Base-by-base conservation (phyloP, 35 echinoderm and acorn worm genomes). In the Strongylocentrotus purpuratus region DNA sequence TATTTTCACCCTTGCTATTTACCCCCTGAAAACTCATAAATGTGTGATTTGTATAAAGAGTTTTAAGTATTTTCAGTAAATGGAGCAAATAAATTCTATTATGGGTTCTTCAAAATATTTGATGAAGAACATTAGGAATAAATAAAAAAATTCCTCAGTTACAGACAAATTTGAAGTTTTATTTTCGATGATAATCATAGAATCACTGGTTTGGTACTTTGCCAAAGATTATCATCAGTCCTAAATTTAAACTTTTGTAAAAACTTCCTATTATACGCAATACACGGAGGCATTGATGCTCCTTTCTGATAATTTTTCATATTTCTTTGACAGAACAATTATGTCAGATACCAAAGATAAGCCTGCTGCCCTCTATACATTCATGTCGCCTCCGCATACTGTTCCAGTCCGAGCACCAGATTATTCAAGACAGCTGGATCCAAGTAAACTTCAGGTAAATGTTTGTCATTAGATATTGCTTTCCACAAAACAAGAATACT, bases 301-400 rank as follows among this genome's bases (percentile, higher is more conserved):
- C 3, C 4, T 78, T 28, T 78, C 17, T 71, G 6, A 71, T n/a
- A 4, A 78, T 78, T 28, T 6, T 78, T 78, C 17, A 8, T 5
- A n/a, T 93, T 25, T 50, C n/a, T 46, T 93, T 13, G 20, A 22
- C 46, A 93, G 91, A 46, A 52, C 91, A 93, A 48, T 46, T 20
- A 93, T 31, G 31, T 13, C 91, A 50, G 91, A 93, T 22, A 14
- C 3, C 25, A 92, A 94, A n/a, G 48, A 31, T 91, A 94, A 96
- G 31, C 86, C 86, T 90, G 96, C 93, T 90, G 96, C 93, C 31
- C 88, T 97, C 0, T 99, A 98, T 88, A 99, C 98, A 46, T 99
- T 99, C 85, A 98, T 91, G 47, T 99, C 98, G 35, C 96, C 95
- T 91, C 98, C 98, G 22, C 97, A 95, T 46, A 92, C 95, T 88